Evolutionary conservation across 2,888 invertebrate species (phyloP).

Genomic region (Clistopyga incitator): DNA sequence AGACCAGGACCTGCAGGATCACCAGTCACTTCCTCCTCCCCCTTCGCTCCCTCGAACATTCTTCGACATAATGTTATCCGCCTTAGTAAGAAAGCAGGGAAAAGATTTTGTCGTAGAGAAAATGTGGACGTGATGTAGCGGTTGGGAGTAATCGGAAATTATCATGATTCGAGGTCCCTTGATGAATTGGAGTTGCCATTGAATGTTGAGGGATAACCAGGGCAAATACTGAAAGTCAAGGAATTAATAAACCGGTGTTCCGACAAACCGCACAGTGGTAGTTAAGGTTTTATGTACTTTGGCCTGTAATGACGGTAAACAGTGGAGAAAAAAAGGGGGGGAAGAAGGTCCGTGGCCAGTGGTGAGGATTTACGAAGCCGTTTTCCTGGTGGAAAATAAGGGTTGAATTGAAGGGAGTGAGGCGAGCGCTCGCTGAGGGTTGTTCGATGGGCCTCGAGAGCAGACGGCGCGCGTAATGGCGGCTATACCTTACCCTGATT

Average conservation of each 20-base stretch:
- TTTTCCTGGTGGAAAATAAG: slow-evolving; percentile 61
- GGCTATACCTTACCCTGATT: slow-evolving; percentile 78
- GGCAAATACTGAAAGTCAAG: not conserved
- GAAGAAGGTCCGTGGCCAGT: slow-evolving; percentile 18
- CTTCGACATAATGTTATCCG: not conserved
- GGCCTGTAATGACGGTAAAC: slow-evolving; percentile 42
- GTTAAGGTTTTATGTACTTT: slow-evolving; percentile 13
- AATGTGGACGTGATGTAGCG: not conserved
- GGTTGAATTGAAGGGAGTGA: slow-evolving; percentile 19
- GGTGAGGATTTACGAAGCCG: slow-evolving; percentile 56
- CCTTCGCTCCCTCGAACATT: not conserved
- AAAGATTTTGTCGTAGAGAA: not conserved
- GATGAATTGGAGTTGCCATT: not conserved
- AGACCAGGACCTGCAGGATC: slow-evolving; percentile 35
- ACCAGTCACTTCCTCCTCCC: slow-evolving; percentile 27
- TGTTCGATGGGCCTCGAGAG: slow-evolving; percentile 67
- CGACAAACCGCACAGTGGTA: slow-evolving; percentile 4
- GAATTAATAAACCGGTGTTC: not conserved
- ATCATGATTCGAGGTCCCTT: not conserved
- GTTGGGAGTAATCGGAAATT: too few species aligned
- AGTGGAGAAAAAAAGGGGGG: slow-evolving; percentile 8
- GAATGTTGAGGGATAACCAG: not conserved
- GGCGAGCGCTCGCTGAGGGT: slow-evolving; percentile 35
- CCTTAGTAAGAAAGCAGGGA: not conserved
- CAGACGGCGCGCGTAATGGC: slow-evolving; percentile 77